phyloP scores from a whole-genome alignment of 2,797 vertebrate species.

The Enteromius afrohamiltoni region DNA sequence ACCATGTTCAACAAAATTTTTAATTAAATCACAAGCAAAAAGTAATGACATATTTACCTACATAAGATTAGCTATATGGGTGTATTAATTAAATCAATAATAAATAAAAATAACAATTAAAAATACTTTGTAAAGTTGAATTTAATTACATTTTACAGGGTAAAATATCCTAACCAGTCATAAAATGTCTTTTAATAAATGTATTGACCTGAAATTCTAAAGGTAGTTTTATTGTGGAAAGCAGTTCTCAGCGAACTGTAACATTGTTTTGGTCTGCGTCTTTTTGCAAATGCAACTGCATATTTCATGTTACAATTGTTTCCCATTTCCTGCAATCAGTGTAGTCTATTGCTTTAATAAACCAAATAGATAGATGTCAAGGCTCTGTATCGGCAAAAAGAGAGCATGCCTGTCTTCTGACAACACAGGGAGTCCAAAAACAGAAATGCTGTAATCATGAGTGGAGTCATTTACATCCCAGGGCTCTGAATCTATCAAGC shows the following conservation, averaged over 20 bases:
- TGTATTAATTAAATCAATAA: not conserved
- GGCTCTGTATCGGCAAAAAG: conserved; percentile 37
- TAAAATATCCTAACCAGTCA: not conserved
- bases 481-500: conserved; percentile 66
- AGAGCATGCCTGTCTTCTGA: conserved; percentile 32
- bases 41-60: not conserved
- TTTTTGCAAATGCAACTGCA: conserved; percentile 1
- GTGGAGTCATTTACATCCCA: conserved; percentile 70
- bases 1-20: not conserved
- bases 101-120: not conserved
- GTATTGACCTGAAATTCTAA: not conserved
- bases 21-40: not conserved
- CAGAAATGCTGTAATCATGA: conserved; percentile 76
- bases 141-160: not conserved
- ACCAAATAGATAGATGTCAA: conserved; percentile 42
- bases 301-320: not conserved
- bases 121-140: not conserved
- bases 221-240: not conserved
- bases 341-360: conserved; percentile 31
- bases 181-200: not conserved
- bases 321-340: conserved; percentile 1
- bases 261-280: not conserved
- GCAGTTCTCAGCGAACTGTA: not conserved
- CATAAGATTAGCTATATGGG: not conserved
- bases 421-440: conserved; percentile 68